phyloP scores from a whole-genome alignment of 2,888 invertebrate genomes.

The Zygaena filipendulae region DNA sequence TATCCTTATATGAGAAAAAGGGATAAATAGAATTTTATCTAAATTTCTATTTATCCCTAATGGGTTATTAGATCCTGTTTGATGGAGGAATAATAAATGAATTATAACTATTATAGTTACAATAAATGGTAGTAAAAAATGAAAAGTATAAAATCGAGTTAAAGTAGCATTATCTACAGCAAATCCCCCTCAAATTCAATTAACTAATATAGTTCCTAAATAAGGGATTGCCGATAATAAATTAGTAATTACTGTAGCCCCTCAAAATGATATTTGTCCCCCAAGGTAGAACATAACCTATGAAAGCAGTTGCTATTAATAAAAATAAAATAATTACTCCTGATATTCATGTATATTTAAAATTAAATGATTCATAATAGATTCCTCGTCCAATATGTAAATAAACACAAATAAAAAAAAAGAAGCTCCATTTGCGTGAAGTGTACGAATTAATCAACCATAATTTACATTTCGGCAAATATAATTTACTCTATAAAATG shows the following conservation, averaged over 20 bases:
- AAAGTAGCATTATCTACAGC: slow-evolving; percentile 78
- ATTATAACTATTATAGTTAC: slow-evolving; percentile 69
- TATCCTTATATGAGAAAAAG: no score
- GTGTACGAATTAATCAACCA: slow-evolving; percentile 73
- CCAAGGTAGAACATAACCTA: slow-evolving; percentile 82
- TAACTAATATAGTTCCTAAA: slow-evolving; percentile 70
- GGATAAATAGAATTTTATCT: slow-evolving; percentile 75
- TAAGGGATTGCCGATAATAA: slow-evolving; percentile 78
- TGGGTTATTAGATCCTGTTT: slow-evolving; percentile 75
- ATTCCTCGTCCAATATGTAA: slow-evolving; percentile 74
- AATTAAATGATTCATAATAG: slow-evolving; percentile 58
- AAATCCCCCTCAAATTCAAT: slow-evolving; percentile 83
- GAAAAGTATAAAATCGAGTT: slow-evolving; percentile 81
- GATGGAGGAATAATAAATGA: slow-evolving; percentile 74
- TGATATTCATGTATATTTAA: slow-evolving; percentile 70
- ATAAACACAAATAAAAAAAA: slow-evolving; percentile 77
- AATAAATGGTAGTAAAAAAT: slow-evolving; percentile 79
- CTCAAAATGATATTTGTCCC: slow-evolving; percentile 87
- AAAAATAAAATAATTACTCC: slow-evolving; percentile 75
- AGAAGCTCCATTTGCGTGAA: slow-evolving; percentile 79
- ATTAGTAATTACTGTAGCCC: slow-evolving; percentile 83
- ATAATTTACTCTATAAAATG: slow-evolving; percentile 74
- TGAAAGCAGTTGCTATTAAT: slow-evolving; percentile 78
- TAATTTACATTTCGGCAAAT: slow-evolving; percentile 77
- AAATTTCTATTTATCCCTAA: no score